phyloP scores from a whole-genome alignment of 23 tunicate genomes.

The Aplidium turbinatum region DNA sequence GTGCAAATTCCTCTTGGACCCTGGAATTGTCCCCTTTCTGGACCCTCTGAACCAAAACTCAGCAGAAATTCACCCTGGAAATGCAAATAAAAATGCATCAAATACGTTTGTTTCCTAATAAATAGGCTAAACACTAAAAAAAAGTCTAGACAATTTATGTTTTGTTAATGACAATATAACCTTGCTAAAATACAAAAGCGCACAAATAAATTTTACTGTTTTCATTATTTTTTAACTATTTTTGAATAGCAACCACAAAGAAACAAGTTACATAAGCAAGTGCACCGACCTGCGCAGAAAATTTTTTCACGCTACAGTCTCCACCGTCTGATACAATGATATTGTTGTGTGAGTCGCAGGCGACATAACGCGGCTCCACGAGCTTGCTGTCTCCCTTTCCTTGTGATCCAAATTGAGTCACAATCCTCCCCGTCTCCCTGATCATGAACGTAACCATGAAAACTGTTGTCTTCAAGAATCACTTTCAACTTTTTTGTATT shows the following conservation, averaged over 20 bases:
- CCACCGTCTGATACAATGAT: conserved; percentile 95
- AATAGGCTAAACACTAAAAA: too few species aligned
- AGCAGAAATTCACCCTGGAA: conserved; percentile 85
- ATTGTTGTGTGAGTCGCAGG: conserved; percentile 92
- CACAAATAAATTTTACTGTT: too few species aligned
- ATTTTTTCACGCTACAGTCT: conserved; percentile 92
- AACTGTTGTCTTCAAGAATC: too few species aligned
- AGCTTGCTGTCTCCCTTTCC: conserved; percentile 79
- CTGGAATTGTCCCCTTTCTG: conserved; percentile 86
- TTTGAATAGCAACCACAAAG: too few species aligned
- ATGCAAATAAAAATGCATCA: too few species aligned
- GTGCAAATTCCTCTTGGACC: conserved; percentile 91
- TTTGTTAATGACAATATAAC: too few species aligned
- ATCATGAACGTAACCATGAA: too few species aligned
- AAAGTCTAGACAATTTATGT: too few species aligned
- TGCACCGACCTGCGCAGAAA: conserved; percentile 47
- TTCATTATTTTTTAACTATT: too few species aligned
- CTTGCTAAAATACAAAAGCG: too few species aligned
- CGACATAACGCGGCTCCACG: conserved; percentile 86
- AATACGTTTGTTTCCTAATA: too few species aligned
- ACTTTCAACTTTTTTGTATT: too few species aligned
- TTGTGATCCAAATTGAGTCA: conserved; percentile 70
- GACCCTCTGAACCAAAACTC: conserved; percentile 88
- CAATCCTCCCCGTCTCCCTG: conserved; percentile 60
- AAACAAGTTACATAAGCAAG: neutral